Evolutionary conservation across 1,140 invertebrate genomes (phyloP).

Genomic region (Antheraea pernyi): DNA sequence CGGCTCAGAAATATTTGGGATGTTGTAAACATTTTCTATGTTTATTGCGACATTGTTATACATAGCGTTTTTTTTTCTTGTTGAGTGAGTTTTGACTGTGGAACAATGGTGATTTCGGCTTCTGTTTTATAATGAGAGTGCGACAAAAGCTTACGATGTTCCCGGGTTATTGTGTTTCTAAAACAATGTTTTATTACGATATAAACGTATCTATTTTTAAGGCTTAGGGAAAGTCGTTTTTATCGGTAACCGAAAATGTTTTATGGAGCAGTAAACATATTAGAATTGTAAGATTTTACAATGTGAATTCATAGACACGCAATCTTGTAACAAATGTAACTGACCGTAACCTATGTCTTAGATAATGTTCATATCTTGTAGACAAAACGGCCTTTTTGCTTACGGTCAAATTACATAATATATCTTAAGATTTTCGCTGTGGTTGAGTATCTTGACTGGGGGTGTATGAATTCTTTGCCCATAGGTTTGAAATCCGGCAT

Average conservation of each 20-base stretch:
- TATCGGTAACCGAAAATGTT: conserved; percentile 3
- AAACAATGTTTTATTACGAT: conserved; percentile 15
- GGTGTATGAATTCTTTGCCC: too few species aligned
- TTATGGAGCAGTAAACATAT: neutral
- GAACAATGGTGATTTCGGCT: conserved; percentile 57
- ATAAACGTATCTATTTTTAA: neutral
- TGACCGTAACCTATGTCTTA: too few species aligned
- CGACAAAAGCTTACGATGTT: conserved; percentile 42
- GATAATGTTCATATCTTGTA: too few species aligned
- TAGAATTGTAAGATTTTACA: too few species aligned
- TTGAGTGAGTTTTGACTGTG: conserved; percentile 58
- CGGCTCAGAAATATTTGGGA: conserved; percentile 55
- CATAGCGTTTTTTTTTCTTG: conserved; percentile 51
- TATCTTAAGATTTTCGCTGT: too few species aligned
- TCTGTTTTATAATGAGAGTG: conserved; percentile 54
- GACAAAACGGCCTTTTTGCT: too few species aligned
- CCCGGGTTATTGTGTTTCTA: conserved; percentile 24
- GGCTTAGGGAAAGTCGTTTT: neutral
- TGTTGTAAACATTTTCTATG: conserved; percentile 49
- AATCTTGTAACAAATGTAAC: too few species aligned
- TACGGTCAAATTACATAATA: too few species aligned
- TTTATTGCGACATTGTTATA: conserved; percentile 68
- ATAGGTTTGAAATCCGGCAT: too few species aligned
- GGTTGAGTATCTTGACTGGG: too few species aligned
- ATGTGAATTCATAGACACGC: too few species aligned